Evolutionary conservation across 2,797 vertebrate species (phyloP), one percentile per base, ranked within the genome.

Genomic region (Pitangus sulphuratus): DNA sequence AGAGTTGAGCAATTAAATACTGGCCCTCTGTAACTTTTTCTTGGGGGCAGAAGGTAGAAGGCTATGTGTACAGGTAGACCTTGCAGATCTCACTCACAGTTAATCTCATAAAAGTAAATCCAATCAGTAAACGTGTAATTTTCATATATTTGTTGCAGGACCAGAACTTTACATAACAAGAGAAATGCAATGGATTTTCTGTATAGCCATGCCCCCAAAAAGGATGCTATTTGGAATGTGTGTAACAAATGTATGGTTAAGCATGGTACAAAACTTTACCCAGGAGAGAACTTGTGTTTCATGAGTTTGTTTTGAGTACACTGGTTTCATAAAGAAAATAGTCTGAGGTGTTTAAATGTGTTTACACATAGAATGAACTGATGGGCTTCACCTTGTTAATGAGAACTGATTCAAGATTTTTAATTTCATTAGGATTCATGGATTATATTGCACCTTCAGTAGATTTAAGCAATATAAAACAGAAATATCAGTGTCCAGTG

Each of bases 1-100:
- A 3, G 30, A 19, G 25, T 0, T 33, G 25, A 66, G 51, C 68
- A 30, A 1, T 24, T 39, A 37, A 62, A 61, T 35, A 3, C 15
- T 30, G 50, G 3, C 37, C 15, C 42, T 3, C 3, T 15, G 39
- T 44, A 44, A 31, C 15, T n/a, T 75, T 53, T 78, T 30, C 5
- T 35, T 30, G 25, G 54, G 35, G 33, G 3, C 20, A 44, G 25
- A n/a, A 12, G 35, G 21, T 45, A 22, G 37, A 47, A 22, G 5
- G 17, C 26, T 72, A 0, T 9, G 20, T 2, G 8, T 39, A 14
- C 33, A 19, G 3, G 11, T 4, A 44, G 22, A 66, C n/a, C n/a
- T 72, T 50, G 26, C 28, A 35, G 33, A 15, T 78, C 35, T 51
- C 21, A 2, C 47, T 65, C 47, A 17, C 10, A 3, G 28, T 58